Evolutionary conservation across 2,797 vertebrate genomes (phyloP).

Genomic region (Acipenser oxyrinchus): DNA sequence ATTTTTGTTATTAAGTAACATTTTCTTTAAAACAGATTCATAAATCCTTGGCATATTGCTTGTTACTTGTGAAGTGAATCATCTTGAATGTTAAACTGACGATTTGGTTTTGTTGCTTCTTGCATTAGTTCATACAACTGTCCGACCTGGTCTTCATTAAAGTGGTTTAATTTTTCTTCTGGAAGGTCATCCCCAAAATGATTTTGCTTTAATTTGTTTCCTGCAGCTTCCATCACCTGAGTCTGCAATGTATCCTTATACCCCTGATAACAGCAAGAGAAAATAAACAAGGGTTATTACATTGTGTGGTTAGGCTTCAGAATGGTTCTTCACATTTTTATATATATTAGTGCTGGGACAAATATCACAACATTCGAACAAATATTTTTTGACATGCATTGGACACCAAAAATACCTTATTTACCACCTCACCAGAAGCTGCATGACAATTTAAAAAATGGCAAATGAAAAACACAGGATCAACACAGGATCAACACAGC

Average conservation of each 20-base stretch:
- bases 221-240: not conserved
- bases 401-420: no score
- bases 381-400: no score
- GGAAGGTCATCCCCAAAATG: slow-evolving; percentile 48
- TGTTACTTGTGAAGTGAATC: slow-evolving; percentile 8
- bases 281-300: slow-evolving; percentile 3
- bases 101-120: slow-evolving; percentile 52
- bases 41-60: no score
- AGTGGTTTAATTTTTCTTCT: slow-evolving; percentile 53
- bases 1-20: no score
- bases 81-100: slow-evolving; percentile 38
- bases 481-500: no score
- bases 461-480: no score
- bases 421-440: no score
- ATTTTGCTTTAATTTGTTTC: slow-evolving; percentile 19
- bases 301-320: not conserved
- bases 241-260: not conserved
- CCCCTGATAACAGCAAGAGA: slow-evolving; percentile 1
- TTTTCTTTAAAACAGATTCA: no score
- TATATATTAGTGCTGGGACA: no score
- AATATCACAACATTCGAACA: no score
- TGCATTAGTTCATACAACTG: slow-evolving; percentile 62
- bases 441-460: no score
- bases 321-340: not conserved
- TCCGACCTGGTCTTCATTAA: slow-evolving; percentile 61